Evolutionary conservation across 1,140 invertebrate genomes (phyloP).

Genomic region (Drosophila setifemur): DNA sequence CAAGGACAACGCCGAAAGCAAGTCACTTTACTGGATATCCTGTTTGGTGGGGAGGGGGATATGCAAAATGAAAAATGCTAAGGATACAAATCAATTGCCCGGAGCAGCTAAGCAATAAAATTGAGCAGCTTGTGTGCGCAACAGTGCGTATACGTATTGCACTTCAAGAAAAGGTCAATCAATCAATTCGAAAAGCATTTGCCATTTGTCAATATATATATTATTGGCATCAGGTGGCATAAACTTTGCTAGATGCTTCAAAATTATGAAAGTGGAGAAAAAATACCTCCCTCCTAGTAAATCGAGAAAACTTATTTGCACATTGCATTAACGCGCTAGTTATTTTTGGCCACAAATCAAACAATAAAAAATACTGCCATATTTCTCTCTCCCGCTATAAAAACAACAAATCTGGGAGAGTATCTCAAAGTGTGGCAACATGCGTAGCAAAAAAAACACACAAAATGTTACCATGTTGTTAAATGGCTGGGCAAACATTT

Average conservation of each 20-base stretch:
- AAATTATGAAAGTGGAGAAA: too few species aligned
- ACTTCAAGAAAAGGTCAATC: constrained; percentile 27
- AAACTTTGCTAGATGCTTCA: too few species aligned
- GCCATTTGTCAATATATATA: constrained; percentile 27
- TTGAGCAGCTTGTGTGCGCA: constrained; percentile 31
- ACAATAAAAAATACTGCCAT: constrained; percentile 36
- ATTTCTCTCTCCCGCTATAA: too few species aligned
- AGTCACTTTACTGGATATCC: constrained; percentile 22
- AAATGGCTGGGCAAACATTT: constrained; percentile 64
- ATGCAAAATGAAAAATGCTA: constrained; percentile 30
- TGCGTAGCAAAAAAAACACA: constrained; percentile 32
- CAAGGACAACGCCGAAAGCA: constrained; percentile 23
- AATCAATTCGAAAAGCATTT: constrained; percentile 51
- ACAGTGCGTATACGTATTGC: constrained; percentile 54
- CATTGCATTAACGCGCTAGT: constrained; percentile 62
- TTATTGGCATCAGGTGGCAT: neutral
- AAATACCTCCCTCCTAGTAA: neutral
- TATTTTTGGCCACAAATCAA: constrained; percentile 62
- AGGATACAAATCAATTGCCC: constrained; percentile 37
- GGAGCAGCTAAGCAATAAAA: constrained; percentile 10
- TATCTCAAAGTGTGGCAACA: constrained; percentile 46
- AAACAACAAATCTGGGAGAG: constrained; percentile 5
- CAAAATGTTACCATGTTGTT: constrained; percentile 45
- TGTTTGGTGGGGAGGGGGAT: constrained; percentile 3
- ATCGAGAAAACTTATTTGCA: constrained; percentile 42